phyloP scores from a whole-genome alignment of 1,140 invertebrate species.

The Lasioglossum baleicum region DNA sequence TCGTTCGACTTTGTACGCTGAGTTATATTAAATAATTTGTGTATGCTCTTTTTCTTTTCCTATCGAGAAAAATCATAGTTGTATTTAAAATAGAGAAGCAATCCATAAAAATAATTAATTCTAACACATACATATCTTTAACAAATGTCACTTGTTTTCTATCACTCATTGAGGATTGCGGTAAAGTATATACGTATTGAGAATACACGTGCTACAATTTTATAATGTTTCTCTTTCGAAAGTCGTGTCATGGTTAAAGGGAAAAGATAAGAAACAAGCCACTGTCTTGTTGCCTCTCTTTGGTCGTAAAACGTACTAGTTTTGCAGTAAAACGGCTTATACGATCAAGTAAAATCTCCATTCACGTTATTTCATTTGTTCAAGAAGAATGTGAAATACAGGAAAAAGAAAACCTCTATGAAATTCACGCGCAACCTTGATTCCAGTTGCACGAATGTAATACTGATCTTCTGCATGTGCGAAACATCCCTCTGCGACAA shows the following conservation, averaged over 20 bases:
- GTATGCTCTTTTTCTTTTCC: slow-evolving; percentile 54
- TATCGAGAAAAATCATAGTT: slow-evolving; percentile 46
- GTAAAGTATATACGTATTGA: slow-evolving; percentile 24
- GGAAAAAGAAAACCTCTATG: neutral
- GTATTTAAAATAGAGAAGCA: slow-evolving; percentile 56
- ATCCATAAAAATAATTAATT: slow-evolving; percentile 62
- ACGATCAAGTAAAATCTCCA: slow-evolving; percentile 43
- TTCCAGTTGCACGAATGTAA: slow-evolving; percentile 3
- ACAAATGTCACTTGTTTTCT: slow-evolving; percentile 32
- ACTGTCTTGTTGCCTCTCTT: slow-evolving; percentile 67
- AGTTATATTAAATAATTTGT: slow-evolving; percentile 56
- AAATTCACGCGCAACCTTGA: neutral
- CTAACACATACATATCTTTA: slow-evolving; percentile 24
- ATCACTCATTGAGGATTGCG: slow-evolving; percentile 22
- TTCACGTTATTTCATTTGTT: slow-evolving; percentile 33
- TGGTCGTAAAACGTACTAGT: slow-evolving; percentile 71
- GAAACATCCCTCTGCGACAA: slow-evolving; percentile 5
- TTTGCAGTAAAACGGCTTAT: slow-evolving; percentile 40
- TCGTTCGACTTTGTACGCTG: slow-evolving; percentile 30
- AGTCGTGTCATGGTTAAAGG: slow-evolving; percentile 76
- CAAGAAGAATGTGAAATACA: slow-evolving; percentile 3
- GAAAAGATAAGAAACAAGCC: slow-evolving; percentile 72
- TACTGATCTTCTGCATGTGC: slow-evolving; percentile 11
- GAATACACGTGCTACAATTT: slow-evolving; percentile 66
- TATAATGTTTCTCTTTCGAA: slow-evolving; percentile 64